Percentiles rank a stretch among this genome's conserved stretches.
These are phyloP conservation scores for Betta splendens DNA, from an alignment of 2,797 vertebrate genomes.

Conservation along the genomic window DNA sequence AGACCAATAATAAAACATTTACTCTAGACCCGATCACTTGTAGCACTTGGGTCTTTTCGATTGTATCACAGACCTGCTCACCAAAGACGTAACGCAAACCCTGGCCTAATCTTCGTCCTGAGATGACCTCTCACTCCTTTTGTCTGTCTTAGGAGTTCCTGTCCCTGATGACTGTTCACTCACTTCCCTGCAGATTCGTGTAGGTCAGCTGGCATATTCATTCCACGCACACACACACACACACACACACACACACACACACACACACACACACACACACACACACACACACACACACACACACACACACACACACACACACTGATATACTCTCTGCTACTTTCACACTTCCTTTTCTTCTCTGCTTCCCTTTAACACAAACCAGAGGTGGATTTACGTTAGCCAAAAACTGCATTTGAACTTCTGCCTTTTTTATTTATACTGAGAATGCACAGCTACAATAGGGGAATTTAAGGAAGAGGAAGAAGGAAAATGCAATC, in stretches of 20 bases:
- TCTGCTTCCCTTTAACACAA: no score
- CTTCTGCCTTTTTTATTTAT: conserved; percentile 15
- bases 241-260: not conserved
- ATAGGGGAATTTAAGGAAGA: conserved; percentile 5
- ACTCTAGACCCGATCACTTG: no score
- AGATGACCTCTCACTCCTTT: not conserved
- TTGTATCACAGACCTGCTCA: no score
- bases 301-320: not conserved
- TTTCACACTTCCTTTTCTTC: no score
- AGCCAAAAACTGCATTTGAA: not conserved
- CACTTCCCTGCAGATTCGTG: conserved; percentile 61
- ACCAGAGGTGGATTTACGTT: not conserved
- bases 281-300: conserved; percentile 4
- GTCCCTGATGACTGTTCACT: conserved; percentile 67
- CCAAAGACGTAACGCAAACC: no score
- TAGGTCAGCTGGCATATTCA: conserved; percentile 77
- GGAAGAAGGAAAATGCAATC: conserved; percentile 4
- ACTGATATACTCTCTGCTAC: no score
- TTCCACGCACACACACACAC: conserved; percentile 12
- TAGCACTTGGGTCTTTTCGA: no score
- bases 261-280: conserved; percentile 6
- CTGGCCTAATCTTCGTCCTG: conserved; percentile 1
- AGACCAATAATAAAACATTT: no score
- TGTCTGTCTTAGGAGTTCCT: conserved; percentile 13
- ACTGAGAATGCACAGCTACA: not conserved